Conservation (phyloP, 2,797 vertebrate genomes). For the Adelosebastes latens region DNA sequence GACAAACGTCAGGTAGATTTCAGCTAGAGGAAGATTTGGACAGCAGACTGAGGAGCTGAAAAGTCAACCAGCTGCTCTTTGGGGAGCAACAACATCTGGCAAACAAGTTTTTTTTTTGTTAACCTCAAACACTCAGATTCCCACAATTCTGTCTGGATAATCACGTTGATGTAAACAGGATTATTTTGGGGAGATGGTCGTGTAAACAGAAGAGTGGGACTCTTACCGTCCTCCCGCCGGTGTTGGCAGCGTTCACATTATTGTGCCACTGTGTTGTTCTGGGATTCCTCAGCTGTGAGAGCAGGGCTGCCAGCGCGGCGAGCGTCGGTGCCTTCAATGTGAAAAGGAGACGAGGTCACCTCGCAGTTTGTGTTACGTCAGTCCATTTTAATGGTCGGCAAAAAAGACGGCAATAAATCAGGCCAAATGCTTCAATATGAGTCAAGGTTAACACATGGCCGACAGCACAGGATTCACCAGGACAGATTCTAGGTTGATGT, state of each 20-base stretch:
- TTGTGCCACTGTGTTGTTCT: slow-evolving; percentile 42
- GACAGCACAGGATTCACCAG: slow-evolving; percentile 14
- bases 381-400: slow-evolving; percentile 31
- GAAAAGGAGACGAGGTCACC: slow-evolving; percentile 43
- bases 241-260: slow-evolving; percentile 20
- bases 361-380: slow-evolving; percentile 44
- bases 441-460: slow-evolving; percentile 22
- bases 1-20: not conserved
- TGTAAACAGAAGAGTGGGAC: slow-evolving; percentile 25
- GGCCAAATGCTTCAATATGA: slow-evolving; percentile 26
- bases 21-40: not conserved
- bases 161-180: slow-evolving; percentile 28
- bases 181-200: slow-evolving; percentile 13
- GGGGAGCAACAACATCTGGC: slow-evolving; percentile 21
- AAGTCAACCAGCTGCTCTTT: not conserved
- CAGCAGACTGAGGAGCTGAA: not conserved
- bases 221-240: slow-evolving; percentile 11
- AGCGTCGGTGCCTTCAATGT: not conserved
- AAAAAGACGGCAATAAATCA: slow-evolving; percentile 32
- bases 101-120: slow-evolving; percentile 4
- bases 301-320: slow-evolving; percentile 5
- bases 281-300: slow-evolving; percentile 41
- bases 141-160: not conserved
- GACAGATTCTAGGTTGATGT: not conserved
- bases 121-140: slow-evolving; percentile 7